A percentile compares a stretch with the other conserved stretches of the same genome.
Evolutionary conservation across 2,797 vertebrate species (phyloP).

Genomic region (Dicrostonyx torquatus): DNA sequence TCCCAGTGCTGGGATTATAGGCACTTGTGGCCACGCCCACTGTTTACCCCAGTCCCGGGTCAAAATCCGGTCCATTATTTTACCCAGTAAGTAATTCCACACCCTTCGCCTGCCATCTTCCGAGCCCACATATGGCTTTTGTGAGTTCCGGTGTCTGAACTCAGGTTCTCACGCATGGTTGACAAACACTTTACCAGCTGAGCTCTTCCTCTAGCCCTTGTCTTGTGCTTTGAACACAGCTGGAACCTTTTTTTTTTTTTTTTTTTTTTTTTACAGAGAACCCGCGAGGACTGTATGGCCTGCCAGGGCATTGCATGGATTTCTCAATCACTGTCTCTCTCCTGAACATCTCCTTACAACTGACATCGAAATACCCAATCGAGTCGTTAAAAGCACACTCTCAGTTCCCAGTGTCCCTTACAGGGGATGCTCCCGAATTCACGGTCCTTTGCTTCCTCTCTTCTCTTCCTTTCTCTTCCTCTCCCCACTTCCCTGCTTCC

Average conservation of each 20-base stretch:
- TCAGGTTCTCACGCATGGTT: background rate
- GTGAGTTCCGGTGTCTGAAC: background rate
- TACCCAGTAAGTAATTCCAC: background rate
- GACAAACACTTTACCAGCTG: background rate
- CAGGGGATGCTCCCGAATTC: slow-evolving; percentile 79
- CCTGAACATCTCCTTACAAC: slow-evolving; percentile 74
- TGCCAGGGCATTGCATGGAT: slow-evolving; percentile 19
- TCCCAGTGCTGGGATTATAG: background rate
- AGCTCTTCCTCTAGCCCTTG: background rate
- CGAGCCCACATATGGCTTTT: background rate
- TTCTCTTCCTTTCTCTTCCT: background rate
- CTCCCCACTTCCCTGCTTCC: background rate
- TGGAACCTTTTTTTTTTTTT: background rate
- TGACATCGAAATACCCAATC: slow-evolving; percentile 77
- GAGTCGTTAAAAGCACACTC: slow-evolving; percentile 82
- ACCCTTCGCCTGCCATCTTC: background rate
- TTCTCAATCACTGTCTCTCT: slow-evolving; percentile 67
- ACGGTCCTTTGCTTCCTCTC: background rate
- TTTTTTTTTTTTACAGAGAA: background rate
- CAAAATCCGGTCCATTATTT: background rate
- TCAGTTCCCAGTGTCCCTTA: slow-evolving; percentile 81
- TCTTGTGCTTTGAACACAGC: slow-evolving; percentile 43
- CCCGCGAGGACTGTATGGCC: background rate
- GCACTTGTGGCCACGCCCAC: no score
- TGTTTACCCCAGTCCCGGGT: background rate